These are phyloP conservation scores for Sebastes schlegelii DNA, from an alignment of 2,113 vertebrate species.

Conservation along the genomic window DNA sequence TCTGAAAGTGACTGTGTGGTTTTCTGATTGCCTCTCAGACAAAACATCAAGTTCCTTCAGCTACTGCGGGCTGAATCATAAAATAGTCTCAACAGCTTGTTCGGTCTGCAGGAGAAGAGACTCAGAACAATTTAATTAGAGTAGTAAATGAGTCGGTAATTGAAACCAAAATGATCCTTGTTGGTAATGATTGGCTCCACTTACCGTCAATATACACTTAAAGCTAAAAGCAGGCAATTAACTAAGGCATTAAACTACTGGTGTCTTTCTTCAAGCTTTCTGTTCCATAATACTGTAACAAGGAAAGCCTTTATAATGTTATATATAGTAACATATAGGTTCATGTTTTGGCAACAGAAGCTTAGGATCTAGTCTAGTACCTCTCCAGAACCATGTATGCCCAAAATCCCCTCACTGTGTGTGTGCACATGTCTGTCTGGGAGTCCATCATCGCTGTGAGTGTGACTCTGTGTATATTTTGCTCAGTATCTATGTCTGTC, in stretches of 20 bases:
- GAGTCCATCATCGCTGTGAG: constrained; percentile 14
- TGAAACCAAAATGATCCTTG: too few relatives aligned
- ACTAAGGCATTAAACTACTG: background rate
- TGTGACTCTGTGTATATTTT: constrained; percentile 23
- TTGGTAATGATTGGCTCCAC: background rate
- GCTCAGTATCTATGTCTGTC: constrained; percentile 58
- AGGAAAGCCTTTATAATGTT: background rate
- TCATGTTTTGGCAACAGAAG: constrained; percentile 39
- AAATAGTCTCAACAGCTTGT: background rate
- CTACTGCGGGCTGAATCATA: background rate
- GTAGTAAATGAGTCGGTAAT: background rate
- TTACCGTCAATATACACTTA: background rate
- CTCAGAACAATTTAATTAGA: background rate
- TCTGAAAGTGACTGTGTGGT: background rate
- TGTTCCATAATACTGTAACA: background rate
- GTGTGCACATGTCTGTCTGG: constrained; percentile 25
- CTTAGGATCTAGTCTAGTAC: constrained; percentile 14
- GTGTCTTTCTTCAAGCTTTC: background rate
- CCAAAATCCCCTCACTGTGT: background rate
- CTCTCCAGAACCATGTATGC: constrained; percentile 17
- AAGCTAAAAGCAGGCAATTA: background rate
- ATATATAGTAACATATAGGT: constrained; percentile 5
- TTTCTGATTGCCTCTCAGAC: constrained; percentile 1
- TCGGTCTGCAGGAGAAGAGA: background rate
- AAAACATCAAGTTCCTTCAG: background rate